Evolutionary conservation across 2,888 invertebrate species (phyloP), one percentile per base, ranked within the genome.

Genomic region (Drosophila cracens): DNA sequence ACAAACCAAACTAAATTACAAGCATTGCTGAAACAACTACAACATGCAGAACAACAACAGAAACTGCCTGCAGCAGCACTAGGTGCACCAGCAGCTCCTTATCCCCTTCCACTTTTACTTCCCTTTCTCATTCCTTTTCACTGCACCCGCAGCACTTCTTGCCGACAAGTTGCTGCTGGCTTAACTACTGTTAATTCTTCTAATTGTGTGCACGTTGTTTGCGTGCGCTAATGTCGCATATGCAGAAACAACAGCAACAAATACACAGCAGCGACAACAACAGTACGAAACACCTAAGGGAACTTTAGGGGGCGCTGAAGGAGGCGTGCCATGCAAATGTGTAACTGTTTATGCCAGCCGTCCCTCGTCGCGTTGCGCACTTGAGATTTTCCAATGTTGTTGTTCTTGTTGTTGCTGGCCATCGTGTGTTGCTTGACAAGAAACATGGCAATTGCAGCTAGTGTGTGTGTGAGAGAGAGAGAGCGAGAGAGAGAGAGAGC

Each of bases 171-270:
- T 77, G 80, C 43, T 76, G 79, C 69, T 76, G 75, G 85, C 84
- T 82, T 87, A 85, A 89, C 89, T 89, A 80, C 89, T 89, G 85
- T 89, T 85, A 85, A 85, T 85, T 89, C 89, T 89, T 89, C 85
- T 85, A 85, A 85, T 85, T 85, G 85, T 89, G 85, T 85, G 85
- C 78, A 89, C 85, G 85, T 87, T 85, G 85, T 84, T 85, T 89
- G 87, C 89, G 82, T 89, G 87, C 89, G 82, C 85, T 89, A 87
- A 85, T 85, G 85, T 89, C 87, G 85, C 85, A 89, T 87, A 89
- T 89, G 85, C 85, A 80, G 77, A 73, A 73, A 43, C 79, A 74
- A 58, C 68, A 72, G 67, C 60, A 71, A n/a, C 57, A 57, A n/a
- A 33, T 59, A 4, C 72, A 10, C 68, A 66, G 5, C 58, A 51